Evolutionary conservation across 2,797 vertebrate genomes (phyloP), one percentile per base, ranked within the genome.

Genomic region (Bradypodion ventrale): DNA sequence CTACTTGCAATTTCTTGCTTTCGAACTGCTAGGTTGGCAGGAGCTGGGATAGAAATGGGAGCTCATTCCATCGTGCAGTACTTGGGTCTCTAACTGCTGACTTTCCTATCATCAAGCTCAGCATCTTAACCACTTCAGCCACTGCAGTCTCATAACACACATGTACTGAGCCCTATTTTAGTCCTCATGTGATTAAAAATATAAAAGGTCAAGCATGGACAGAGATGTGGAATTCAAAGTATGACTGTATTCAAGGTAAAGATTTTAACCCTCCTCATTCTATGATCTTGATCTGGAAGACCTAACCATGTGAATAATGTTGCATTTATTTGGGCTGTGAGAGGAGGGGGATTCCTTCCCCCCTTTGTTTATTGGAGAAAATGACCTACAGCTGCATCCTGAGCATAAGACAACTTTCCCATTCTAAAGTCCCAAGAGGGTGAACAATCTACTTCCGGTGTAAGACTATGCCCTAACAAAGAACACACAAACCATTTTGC

Each of bases 381-480:
- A 79, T 49, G n/a, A 13, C 4, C 69, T 70, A 49, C 21, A 69
- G 40, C 27, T 79, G 8, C 23, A 49, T 49, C 70, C 12, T 52
- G 68, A 40, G 9, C 40, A 23, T 12, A 52, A 5, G 23, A 27
- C 56, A 52, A 13, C 15, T 75, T 40, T 65, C 29, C 8, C 37
- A 78, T 32, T 56, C 15, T 29, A 56, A 44, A 60, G 8, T 37
- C 25, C 46, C 59, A 35, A 62, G n/a, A 5, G 52, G 21, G 69
- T 23, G 49, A 0, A 0, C 12, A n/a, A 37, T 62, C 21, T 25
- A 16, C 9, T 56, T 25, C 42, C 44, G 65, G 19, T 0, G 0
- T 1, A 25, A 56, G 5, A 1, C 25, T 15, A 7, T 37, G 0
- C 74, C 25, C 63, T 35, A 63, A 79, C 21, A 35, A 91, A 85